Base-by-base conservation (phyloP, 2,888 invertebrate genomes). In the Girardia tigrina region DNA sequence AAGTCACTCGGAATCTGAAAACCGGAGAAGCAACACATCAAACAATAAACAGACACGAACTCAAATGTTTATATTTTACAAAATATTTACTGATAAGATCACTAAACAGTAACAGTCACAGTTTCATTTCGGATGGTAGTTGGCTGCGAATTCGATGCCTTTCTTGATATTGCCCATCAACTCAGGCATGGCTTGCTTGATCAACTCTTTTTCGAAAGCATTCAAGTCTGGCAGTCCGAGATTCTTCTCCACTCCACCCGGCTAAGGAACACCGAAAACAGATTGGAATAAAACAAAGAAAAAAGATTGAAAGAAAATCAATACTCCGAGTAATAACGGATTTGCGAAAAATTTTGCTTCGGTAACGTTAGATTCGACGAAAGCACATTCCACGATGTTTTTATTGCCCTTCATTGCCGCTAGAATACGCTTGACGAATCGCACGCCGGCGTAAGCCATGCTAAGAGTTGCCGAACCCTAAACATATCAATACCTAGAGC, bases 401-500 rank as follows among this genome's bases (percentile, higher is more conserved):
- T 88, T 85, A 81, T 93, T 91, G 27, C 94, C 94, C 78, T 88
- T 89, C 74, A 98, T 87, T 26, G 91, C 98, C 78, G 88, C 88
- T 75, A 95, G 88, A 71, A 95, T 86, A 28, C 94, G 89, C 81
- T 89, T 87, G 73, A 91, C 88, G 84, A 98, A 94, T 78, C 92
- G 87, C 1, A 94, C 94, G 78, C 94, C 98, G 28, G 98, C 97
- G 84, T 89, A 94, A 0, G 97, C 98, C 95, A 94, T 95, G 0
- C 94, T 95, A 28, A 98, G 88, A 0, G 98, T 98, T 29, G 98
- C 98, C 0, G 97, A 97, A 76, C 98, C 97, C 86, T 86, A 29
- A 29, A 14, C 26, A 77, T 1, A 77, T 29, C 29, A 14, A 29
- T 2, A 77, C 26, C 16, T 56, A 20, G 77, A 23, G 29, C 14